Percentiles rank a stretch among this genome's conserved stretches.
These are phyloP conservation scores for Choristoneura rosaceana DNA, from an alignment of 2,888 invertebrate species.

Conservation along the genomic window DNA sequence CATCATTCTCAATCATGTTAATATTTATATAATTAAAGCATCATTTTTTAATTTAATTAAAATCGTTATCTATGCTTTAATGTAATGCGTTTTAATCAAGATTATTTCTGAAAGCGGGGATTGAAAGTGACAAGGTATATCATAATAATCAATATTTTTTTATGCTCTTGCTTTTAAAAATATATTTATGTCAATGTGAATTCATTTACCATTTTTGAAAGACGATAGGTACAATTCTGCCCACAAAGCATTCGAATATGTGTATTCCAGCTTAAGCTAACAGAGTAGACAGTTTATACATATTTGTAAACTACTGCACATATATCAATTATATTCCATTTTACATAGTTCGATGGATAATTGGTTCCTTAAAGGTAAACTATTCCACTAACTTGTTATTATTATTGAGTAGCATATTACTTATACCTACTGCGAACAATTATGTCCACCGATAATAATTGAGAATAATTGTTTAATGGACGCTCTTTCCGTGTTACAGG, in stretches of 20 bases:
- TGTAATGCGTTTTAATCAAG: background rate
- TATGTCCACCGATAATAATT: slow-evolving; percentile 69
- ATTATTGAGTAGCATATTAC: slow-evolving; percentile 58
- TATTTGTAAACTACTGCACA: slow-evolving; percentile 29
- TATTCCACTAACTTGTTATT: slow-evolving; percentile 56
- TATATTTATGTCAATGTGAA: no score
- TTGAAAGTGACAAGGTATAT: no score
- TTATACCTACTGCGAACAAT: slow-evolving; percentile 61
- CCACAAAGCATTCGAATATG: no score
- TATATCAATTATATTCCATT: slow-evolving; percentile 23
- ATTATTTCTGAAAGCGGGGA: no score
- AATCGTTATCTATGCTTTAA: background rate
- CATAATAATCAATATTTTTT: no score
- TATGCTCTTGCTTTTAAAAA: no score
- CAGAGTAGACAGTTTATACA: no score
- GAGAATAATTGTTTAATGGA: slow-evolving; percentile 75
- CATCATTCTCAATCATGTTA: background rate
- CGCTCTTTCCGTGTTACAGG: slow-evolving; percentile 58
- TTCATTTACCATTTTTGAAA: no score
- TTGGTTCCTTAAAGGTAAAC: slow-evolving; percentile 60
- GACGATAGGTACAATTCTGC: no score
- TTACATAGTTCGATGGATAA: slow-evolving; percentile 1
- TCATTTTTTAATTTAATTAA: background rate
- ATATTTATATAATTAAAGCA: background rate
- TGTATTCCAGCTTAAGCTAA: no score